These are phyloP conservation scores for Orientallactaga sibirica DNA, from an alignment of 2,797 vertebrate genomes.

Conservation along the genomic window DNA sequence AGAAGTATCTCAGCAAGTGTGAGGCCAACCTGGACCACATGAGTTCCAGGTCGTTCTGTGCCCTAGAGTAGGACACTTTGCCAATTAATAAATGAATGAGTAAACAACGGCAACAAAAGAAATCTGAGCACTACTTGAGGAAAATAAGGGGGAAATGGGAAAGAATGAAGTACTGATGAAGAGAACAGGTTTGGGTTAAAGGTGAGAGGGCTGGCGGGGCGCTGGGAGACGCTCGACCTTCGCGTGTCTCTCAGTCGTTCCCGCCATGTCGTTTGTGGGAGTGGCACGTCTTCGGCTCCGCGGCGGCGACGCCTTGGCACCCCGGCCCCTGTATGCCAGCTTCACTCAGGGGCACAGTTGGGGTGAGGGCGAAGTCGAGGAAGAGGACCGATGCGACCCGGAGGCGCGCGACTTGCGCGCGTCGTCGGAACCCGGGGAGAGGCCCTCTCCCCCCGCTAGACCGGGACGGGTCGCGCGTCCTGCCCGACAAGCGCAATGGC, in stretches of 20 bases:
- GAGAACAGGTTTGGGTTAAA: no score
- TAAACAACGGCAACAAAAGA: no score
- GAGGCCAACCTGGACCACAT: no score
- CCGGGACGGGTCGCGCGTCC: neutral
- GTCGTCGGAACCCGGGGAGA: neutral
- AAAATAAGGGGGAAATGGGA: no score
- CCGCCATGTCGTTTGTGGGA: constrained; percentile 80
- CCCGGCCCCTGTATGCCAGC: neutral
- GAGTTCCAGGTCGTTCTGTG: no score
- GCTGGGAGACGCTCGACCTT: neutral
- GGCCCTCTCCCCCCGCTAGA: neutral
- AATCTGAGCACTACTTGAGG: no score
- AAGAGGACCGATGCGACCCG: neutral
- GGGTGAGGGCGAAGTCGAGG: constrained; percentile 73
- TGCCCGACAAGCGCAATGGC: constrained; percentile 70
- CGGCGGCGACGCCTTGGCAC: neutral
- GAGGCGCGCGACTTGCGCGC: constrained; percentile 75
- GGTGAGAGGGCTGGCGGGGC: neutral
- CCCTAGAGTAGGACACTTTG: no score
- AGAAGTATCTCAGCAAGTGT: no score
- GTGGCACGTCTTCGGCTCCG: neutral
- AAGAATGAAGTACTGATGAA: no score
- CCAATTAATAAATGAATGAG: no score
- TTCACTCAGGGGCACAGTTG: constrained; percentile 57
- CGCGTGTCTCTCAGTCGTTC: neutral